Evolutionary conservation across 1,140 invertebrate species (phyloP).

Genomic region (Eufriesea mexicana): DNA sequence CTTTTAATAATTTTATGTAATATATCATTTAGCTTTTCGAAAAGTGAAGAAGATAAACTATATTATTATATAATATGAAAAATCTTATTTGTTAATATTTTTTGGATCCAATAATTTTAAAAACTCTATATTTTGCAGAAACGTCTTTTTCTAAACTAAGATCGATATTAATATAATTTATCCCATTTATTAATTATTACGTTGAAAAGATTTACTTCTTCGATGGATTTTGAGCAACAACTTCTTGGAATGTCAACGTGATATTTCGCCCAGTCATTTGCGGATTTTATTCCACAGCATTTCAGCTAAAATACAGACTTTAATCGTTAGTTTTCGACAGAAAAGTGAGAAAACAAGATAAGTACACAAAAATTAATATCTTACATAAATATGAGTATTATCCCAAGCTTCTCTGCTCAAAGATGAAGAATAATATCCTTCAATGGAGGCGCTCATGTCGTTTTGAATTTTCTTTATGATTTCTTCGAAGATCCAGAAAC

Average conservation of each 20-base stretch:
- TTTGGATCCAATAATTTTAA: too few species aligned
- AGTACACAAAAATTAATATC: background rate
- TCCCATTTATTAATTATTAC: background rate
- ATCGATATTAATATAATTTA: background rate
- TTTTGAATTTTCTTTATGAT: constrained; percentile 59
- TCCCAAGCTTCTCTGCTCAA: constrained; percentile 69
- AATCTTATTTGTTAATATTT: too few species aligned
- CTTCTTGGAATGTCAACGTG: constrained; percentile 65
- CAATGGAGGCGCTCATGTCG: constrained; percentile 65
- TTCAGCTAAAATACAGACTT: constrained; percentile 60
- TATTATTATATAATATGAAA: too few species aligned
- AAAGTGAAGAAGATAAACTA: too few species aligned
- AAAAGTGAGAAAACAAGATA: background rate
- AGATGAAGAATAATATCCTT: constrained; percentile 59
- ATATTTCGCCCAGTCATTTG: constrained; percentile 65
- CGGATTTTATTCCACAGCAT: constrained; percentile 71
- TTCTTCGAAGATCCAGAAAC: constrained; percentile 68
- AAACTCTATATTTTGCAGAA: too few species aligned
- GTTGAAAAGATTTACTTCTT: constrained; percentile 32
- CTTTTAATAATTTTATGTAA: too few species aligned
- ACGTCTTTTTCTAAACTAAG: background rate
- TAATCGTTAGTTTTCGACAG: background rate
- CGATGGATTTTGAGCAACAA: constrained; percentile 64
- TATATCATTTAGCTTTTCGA: too few species aligned
- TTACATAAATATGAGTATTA: constrained; percentile 73